Conservation (phyloP, 2,797 vertebrate genomes). For the Pterois miles region DNA sequence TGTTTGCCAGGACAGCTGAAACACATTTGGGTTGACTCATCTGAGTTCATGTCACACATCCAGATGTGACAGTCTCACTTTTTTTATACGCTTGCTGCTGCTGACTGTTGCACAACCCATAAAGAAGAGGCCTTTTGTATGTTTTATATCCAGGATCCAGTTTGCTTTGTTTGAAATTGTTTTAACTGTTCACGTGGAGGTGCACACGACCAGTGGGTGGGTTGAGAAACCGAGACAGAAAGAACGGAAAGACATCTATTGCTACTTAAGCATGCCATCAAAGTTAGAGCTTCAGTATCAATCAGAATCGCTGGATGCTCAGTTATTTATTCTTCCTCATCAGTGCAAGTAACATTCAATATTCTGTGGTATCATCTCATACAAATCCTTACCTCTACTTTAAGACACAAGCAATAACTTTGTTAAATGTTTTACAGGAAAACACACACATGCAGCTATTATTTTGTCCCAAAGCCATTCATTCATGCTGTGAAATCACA, state of each 20-base stretch:
- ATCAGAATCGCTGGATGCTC: constrained; percentile 9
- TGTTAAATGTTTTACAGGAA: constrained; percentile 20
- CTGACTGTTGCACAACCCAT: constrained; percentile 46
- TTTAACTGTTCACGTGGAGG: constrained; percentile 2
- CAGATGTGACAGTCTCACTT: constrained; percentile 27
- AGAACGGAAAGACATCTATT: not conserved
- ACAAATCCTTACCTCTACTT: constrained; percentile 52
- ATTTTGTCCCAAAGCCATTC: constrained; percentile 34
- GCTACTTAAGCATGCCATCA: constrained; percentile 13
- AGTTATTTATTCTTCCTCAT: constrained; percentile 54
- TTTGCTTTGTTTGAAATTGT: not conserved
- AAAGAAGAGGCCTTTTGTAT: constrained; percentile 20
- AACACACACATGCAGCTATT: constrained; percentile 43
- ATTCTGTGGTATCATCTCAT: constrained; percentile 44
- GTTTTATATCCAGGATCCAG: constrained; percentile 8
- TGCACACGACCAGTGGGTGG: not conserved
- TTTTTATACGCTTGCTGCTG: constrained; percentile 56
- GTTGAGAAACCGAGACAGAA: not conserved
- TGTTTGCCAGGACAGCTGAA: constrained; percentile 20
- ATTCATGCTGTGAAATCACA: constrained; percentile 75
- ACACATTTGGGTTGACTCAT: constrained; percentile 28
- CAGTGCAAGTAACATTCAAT: constrained; percentile 13
- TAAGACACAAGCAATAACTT: constrained; percentile 17
- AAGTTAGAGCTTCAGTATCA: not conserved
- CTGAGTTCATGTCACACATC: constrained; percentile 25